Base-by-base conservation (phyloP, 92 coral and sea anemone genomes). In the Muricea muricata region DNA sequence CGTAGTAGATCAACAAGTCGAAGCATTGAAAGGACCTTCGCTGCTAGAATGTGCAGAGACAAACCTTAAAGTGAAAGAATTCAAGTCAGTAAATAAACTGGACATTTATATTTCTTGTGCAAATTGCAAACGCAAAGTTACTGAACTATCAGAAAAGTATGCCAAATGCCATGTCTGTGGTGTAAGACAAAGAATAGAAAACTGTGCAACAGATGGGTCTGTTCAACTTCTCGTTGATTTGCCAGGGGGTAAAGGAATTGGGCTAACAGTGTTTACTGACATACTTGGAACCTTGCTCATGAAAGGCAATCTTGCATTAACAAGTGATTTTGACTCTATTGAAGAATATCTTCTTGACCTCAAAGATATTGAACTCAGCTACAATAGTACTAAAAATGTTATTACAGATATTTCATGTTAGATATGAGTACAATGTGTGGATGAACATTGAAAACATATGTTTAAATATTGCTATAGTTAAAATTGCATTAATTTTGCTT, bases 131-230 rank as follows among this genome's bases (percentile, higher is more conserved):
- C 63, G 91, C 47, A 90, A 87, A 61, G 79, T 82, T 39, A 56
- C 84, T 31, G 89, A 90, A 72, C 75, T 87, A 17, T 42, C 88
- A 30, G 70, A 86, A 20, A 90, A 81, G 67, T 81, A 69, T 79
- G 76, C 81, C 42, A 90, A 90, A 72, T 86, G 90, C 87, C 86
- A 86, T 46, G 86, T 48, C 65, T 90, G 88, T 58, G 93, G 93
- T 48, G 76, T 86, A 23, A 24, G 88, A 35, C 87, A 48, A 8
- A 48, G 56, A 15, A 15, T 48, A 48, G 56, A 48, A 48, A 48
- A 48, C 20, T 8, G 56, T 15, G 18, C 56, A 3, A 48, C 56
- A 8, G 56, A 72, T 72, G 78, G 7, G 9, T 72, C 78, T 17
- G 78, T 72, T 15, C 78, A 72, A 24, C 4, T 41, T 20, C 33